phyloP scores from a whole-genome alignment of 1,140 invertebrate species.

The Drosophila subobscura region DNA sequence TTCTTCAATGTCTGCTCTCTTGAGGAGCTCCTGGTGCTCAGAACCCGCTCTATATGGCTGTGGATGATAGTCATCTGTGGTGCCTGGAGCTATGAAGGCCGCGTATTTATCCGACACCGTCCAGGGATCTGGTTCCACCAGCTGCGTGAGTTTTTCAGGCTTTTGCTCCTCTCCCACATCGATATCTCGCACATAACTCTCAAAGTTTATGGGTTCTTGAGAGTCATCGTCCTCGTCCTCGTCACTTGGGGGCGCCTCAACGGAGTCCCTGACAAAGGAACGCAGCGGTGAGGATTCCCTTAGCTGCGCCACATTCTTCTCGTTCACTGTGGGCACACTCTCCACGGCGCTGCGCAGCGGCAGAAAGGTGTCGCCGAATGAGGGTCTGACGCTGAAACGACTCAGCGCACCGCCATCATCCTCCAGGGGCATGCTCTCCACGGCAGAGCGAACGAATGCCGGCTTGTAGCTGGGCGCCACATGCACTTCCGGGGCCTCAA shows the following conservation, averaged over 20 bases:
- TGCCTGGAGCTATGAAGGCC: conserved; percentile 80
- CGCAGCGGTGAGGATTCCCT: conserved; percentile 42
- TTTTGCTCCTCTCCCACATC: conserved; percentile 29
- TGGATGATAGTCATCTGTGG: conserved; percentile 37
- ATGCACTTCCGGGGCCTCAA: conserved; percentile 70
- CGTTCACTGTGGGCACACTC: conserved; percentile 84
- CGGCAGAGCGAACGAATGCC: conserved; percentile 85
- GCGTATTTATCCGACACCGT: conserved; percentile 78
- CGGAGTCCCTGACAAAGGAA: conserved; percentile 85
- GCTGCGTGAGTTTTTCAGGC: conserved; percentile 24
- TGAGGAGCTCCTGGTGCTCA: conserved; percentile 73
- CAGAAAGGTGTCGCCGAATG: conserved; percentile 78
- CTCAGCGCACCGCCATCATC: conserved; percentile 49
- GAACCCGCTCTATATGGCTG: conserved; percentile 75
- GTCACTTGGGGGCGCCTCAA: conserved; percentile 85
- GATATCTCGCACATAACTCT: conserved; percentile 25
- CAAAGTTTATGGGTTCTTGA: conserved; percentile 14
- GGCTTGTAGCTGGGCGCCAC: conserved; percentile 55
- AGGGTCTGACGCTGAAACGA: conserved; percentile 51
- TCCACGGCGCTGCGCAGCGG: conserved; percentile 86
- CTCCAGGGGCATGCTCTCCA: conserved; percentile 84
- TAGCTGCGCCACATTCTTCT: conserved; percentile 38
- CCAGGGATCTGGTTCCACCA: conserved; percentile 51
- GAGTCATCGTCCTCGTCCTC: conserved; percentile 38
- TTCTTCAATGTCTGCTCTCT: conserved; percentile 40